phyloP scores from a whole-genome alignment of 2,888 invertebrate species.

The Apamea monoglypha region DNA sequence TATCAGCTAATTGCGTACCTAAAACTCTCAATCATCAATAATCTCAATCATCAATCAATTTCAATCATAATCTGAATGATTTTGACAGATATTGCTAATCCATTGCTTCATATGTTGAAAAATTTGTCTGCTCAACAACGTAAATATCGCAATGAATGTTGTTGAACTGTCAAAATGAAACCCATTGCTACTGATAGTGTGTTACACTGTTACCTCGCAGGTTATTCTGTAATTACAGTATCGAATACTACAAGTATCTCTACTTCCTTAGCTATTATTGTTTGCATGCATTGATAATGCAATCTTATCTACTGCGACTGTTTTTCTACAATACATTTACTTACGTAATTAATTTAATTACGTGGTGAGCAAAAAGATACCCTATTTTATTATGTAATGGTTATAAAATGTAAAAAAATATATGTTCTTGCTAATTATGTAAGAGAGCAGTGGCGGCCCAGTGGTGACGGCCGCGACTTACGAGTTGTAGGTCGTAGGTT shows the following conservation, averaged over 20 bases:
- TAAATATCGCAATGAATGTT: no score
- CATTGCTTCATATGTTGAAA: no score
- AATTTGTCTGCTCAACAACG: no score
- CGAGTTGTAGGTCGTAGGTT: no score
- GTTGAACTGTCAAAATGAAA: no score
- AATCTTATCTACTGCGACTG: conserved; percentile 26
- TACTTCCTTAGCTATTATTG: conserved; percentile 8
- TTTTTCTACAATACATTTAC: conserved; percentile 24
- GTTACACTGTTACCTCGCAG: neutral
- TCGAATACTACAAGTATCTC: neutral
- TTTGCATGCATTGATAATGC: conserved; percentile 24
- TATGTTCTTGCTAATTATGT: neutral
- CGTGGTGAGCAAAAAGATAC: conserved; percentile 1
- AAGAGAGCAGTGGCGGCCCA: no score
- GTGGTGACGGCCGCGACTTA: no score
- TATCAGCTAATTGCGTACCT: no score
- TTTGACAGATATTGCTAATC: neutral
- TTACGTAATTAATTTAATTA: conserved; percentile 4
- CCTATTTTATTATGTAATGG: neutral
- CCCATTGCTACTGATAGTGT: no score
- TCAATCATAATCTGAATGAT: no score
- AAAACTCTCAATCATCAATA: no score
- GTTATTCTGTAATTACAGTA: neutral
- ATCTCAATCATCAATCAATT: no score
- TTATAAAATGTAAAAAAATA: neutral